phyloP scores from a whole-genome alignment of 2,113 vertebrate species.

The Apistogramma diplotaenia region DNA sequence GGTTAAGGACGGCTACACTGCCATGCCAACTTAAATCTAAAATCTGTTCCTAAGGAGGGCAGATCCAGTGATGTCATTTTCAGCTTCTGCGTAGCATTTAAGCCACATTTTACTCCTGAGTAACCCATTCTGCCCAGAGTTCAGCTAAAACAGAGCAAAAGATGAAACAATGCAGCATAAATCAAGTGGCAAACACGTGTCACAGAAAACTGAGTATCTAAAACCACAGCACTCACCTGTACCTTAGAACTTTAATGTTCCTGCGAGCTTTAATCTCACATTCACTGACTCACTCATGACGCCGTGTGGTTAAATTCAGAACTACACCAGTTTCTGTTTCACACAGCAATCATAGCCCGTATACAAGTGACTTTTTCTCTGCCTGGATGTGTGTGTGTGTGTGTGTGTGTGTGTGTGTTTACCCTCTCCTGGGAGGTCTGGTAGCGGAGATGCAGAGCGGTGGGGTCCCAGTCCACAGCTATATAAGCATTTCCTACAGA shows the following conservation, averaged over 20 bases:
- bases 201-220: neutral
- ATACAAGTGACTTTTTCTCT: neutral
- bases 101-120: too few species aligned
- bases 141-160: neutral
- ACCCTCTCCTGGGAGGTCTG: constrained; percentile 98
- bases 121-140: neutral
- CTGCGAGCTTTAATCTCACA: neutral
- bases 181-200: too few species aligned
- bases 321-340: neutral
- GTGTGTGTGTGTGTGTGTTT: constrained; percentile 33
- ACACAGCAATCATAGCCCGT: neutral
- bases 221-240: neutral
- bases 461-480: constrained; percentile 99
- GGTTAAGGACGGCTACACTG: too few species aligned
- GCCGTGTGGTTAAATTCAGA: neutral
- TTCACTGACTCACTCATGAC: neutral
- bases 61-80: too few species aligned
- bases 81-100: too few species aligned
- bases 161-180: too few species aligned
- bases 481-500: constrained; percentile 91
- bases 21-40: too few species aligned
- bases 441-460: constrained; percentile 95
- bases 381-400: neutral
- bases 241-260: neutral
- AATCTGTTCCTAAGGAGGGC: too few species aligned